Percentiles rank a stretch among this genome's conserved stretches.
Conservation (phyloP, 2,113 vertebrate species). For the Talpa occidentalis region DNA sequence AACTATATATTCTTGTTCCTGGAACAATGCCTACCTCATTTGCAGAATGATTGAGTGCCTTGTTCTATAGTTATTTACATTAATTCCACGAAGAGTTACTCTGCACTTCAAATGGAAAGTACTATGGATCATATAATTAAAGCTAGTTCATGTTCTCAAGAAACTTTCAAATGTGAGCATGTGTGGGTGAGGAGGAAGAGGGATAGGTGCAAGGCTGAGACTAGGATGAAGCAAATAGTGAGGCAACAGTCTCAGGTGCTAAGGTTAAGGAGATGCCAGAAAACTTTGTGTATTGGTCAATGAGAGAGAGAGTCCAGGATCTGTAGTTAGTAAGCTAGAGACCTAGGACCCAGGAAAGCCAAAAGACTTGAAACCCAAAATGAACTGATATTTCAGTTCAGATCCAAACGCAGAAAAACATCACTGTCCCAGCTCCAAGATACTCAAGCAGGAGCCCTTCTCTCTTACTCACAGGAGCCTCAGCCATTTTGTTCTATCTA, state of each 20-base stretch:
- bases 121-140: not conserved
- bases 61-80: conserved; percentile 5
- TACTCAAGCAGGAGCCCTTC: not conserved
- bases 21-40: not conserved
- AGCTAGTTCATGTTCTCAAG: not conserved
- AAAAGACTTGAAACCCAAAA: not conserved
- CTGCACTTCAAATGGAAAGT: not conserved
- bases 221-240: not conserved
- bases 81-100: conserved; percentile 29
- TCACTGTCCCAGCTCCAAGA: not conserved
- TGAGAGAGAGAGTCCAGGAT: not conserved
- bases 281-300: not conserved
- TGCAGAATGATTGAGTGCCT: not conserved
- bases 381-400: not conserved
- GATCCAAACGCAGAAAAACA: not conserved
- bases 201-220: not conserved
- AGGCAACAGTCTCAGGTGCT: not conserved
- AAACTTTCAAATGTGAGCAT: not conserved
- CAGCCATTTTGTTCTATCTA: not conserved
- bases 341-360: not conserved
- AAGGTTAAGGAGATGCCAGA: not conserved
- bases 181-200: fast-evolving
- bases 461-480: not conserved
- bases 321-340: not conserved
- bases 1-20: not conserved